Evolutionary conservation across 2,888 invertebrate genomes (phyloP).

Genomic region (Epiblema foenella): DNA sequence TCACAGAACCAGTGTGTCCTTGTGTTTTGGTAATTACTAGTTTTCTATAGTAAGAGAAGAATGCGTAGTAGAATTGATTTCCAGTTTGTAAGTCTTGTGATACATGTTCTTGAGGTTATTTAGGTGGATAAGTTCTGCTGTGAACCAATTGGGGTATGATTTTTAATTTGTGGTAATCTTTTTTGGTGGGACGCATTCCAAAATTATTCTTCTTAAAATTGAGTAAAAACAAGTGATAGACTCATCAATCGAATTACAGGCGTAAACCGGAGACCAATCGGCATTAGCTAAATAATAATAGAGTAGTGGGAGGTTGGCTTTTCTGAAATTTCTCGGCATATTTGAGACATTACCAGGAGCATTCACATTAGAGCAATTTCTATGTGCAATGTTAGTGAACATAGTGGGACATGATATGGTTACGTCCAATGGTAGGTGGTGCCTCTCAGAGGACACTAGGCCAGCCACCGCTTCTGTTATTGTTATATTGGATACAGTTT

Average conservation of each 20-base stretch:
- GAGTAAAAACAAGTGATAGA: background rate
- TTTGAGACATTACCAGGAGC: too few relatives aligned
- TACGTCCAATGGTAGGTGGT: too few relatives aligned
- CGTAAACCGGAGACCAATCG: background rate
- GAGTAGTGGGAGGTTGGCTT: background rate
- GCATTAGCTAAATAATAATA: background rate
- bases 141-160: background rate
- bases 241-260: background rate
- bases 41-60: background rate
- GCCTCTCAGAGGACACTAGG: too few relatives aligned
- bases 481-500: too few relatives aligned
- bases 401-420: too few relatives aligned
- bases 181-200: constrained; percentile 4
- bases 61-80: background rate
- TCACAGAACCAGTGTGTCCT: too few relatives aligned
- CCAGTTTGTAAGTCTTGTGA: background rate
- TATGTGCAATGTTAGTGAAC: too few relatives aligned
- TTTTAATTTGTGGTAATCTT: background rate
- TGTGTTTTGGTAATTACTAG: background rate
- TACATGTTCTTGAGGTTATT: background rate
- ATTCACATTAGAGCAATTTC: too few relatives aligned
- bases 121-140: background rate
- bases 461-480: too few relatives aligned
- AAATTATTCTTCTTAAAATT: background rate
- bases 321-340: background rate